Conservation (phyloP, 2,797 vertebrate species). For the Loris lydekkerianus region DNA sequence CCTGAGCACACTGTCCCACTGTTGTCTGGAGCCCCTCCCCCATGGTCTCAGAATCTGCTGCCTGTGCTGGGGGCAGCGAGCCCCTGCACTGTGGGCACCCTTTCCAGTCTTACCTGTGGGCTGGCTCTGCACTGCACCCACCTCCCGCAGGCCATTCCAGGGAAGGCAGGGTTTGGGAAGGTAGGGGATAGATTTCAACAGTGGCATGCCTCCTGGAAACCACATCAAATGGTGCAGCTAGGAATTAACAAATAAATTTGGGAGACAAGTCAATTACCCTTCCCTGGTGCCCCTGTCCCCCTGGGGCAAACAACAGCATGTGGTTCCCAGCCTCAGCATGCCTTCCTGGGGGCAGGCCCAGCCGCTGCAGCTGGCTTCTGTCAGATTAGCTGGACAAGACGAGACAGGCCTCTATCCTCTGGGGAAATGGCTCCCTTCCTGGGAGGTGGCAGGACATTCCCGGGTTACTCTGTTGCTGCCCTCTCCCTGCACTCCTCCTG, state of each 20-base stretch:
- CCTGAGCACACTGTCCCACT: background rate
- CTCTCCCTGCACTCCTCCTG: background rate
- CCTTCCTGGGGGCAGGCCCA: slow-evolving; percentile 72
- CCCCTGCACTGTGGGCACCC: background rate
- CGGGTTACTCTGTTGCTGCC: slow-evolving; percentile 64
- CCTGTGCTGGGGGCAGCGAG: background rate
- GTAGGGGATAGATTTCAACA: slow-evolving; percentile 5
- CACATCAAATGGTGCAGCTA: slow-evolving; percentile 80
- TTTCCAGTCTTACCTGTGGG: background rate
- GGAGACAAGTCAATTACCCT: slow-evolving; percentile 81
- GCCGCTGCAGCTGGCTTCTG: slow-evolving; percentile 78
- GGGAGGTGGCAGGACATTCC: slow-evolving; percentile 77
- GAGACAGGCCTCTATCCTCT: slow-evolving; percentile 77
- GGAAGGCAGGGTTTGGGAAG: background rate
- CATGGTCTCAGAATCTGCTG: too few relatives aligned
- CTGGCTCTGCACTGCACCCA: background rate
- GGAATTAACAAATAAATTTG: slow-evolving; percentile 81
- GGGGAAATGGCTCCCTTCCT: slow-evolving; percentile 81
- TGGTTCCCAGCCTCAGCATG: slow-evolving; percentile 76
- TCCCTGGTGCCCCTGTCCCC: slow-evolving; percentile 60
- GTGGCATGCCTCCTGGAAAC: slow-evolving; percentile 71
- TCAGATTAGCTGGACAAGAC: slow-evolving; percentile 81
- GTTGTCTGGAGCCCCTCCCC: background rate
- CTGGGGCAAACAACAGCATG: slow-evolving; percentile 69
- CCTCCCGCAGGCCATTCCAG: background rate